These are phyloP conservation scores for Engraulis encrasicolus DNA, from an alignment of 2,113 vertebrate species.

Conservation along the genomic window DNA sequence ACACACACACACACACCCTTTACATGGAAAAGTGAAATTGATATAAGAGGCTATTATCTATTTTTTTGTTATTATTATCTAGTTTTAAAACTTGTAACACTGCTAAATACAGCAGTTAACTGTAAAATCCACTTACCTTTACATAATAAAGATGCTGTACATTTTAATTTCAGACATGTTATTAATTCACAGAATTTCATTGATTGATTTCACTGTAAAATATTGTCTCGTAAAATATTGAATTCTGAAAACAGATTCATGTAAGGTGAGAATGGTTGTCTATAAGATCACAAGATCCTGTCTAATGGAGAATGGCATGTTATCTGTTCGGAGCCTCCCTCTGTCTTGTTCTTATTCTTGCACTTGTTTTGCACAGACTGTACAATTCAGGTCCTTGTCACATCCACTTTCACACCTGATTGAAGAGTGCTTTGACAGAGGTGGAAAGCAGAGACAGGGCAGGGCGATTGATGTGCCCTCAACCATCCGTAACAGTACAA, in stretches of 20 bases:
- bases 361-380: constrained; percentile 11
- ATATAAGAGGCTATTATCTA: too few relatives aligned
- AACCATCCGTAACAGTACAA: too few relatives aligned
- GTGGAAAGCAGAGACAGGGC: background rate
- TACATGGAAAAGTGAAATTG: too few relatives aligned
- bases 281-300: background rate
- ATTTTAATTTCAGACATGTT: too few relatives aligned
- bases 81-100: too few relatives aligned
- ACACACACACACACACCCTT: too few relatives aligned
- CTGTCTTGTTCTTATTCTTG: constrained; percentile 2
- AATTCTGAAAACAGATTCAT: background rate
- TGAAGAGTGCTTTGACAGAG: background rate
- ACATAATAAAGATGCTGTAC: too few relatives aligned
- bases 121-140: too few relatives aligned
- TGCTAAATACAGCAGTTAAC: too few relatives aligned
- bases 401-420: constrained; percentile 5
- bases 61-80: too few relatives aligned
- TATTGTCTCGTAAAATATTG: background rate
- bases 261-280: background rate
- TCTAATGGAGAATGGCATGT: background rate
- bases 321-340: background rate
- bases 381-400: constrained; percentile 9
- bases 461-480: background rate
- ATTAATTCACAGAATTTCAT: too few relatives aligned
- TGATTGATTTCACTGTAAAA: too few relatives aligned